Evolutionary conservation across 2,888 invertebrate species (phyloP).

Genomic region (Chymomyza amoena): DNA sequence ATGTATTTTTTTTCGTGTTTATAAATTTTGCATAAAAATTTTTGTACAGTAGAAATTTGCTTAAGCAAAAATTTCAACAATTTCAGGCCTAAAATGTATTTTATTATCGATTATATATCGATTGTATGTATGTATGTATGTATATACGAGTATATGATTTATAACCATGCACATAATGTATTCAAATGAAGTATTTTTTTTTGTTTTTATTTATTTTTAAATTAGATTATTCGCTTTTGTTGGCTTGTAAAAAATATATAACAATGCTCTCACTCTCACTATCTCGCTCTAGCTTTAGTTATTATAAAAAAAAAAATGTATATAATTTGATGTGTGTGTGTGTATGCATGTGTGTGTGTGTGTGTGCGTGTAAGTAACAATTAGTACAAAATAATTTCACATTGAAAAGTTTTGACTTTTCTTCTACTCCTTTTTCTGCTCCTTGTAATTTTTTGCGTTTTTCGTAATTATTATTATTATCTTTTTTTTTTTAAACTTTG

Average conservation of each 20-base stretch:
- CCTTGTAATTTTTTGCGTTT: conserved; percentile 8
- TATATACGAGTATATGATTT: conserved; percentile 11
- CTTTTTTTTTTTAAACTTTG: conserved; percentile 15
- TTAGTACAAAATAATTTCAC: conserved; percentile 68
- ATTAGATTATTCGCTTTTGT: conserved; percentile 2
- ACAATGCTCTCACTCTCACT: conserved; percentile 8
- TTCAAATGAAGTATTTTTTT: conserved; percentile 12
- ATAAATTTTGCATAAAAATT: conserved; percentile 35
- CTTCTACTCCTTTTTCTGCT: conserved; percentile 9
- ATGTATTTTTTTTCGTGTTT: conserved; percentile 40
- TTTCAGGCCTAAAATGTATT: neutral
- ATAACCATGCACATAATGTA: conserved; percentile 12
- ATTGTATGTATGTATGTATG: neutral
- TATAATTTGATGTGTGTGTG: neutral
- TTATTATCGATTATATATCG: too few relatives aligned
- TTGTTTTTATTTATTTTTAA: conserved; percentile 4
- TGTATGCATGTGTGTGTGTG: conserved; percentile 25
- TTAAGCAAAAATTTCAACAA: neutral
- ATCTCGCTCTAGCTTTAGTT: conserved; percentile 26
- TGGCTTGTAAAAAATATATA: conserved; percentile 7
- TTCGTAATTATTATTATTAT: neutral
- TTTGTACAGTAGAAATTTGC: conserved; percentile 8
- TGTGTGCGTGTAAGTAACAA: conserved; percentile 61
- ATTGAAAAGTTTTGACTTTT: conserved; percentile 50
- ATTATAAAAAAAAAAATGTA: conserved; percentile 6